phyloP scores from a whole-genome alignment of 2,888 invertebrate species.

The Protodeltote pygarga region DNA sequence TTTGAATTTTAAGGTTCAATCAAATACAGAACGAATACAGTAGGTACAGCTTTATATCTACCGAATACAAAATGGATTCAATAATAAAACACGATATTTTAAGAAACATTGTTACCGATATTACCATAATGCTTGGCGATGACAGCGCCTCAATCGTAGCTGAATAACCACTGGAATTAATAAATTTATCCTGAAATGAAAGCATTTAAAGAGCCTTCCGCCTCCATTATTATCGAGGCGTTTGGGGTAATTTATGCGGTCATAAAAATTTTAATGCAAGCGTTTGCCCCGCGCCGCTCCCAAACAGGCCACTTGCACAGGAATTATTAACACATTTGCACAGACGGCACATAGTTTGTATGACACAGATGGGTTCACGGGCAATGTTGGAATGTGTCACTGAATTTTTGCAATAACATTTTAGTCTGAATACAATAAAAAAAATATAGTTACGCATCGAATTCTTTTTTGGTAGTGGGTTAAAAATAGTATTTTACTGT shows the following conservation, averaged over 20 bases:
- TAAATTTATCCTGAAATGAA: constrained; percentile 45
- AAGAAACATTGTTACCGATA: constrained; percentile 25
- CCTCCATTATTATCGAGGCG: constrained; percentile 43
- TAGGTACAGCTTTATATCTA: too few relatives aligned
- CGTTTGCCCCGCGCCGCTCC: constrained; percentile 5
- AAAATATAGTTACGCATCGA: too few relatives aligned
- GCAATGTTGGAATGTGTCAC: too few relatives aligned
- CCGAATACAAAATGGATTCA: constrained; percentile 30
- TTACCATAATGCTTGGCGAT: constrained; percentile 21
- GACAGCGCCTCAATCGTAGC: constrained; percentile 33
- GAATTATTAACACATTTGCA: constrained; percentile 17
- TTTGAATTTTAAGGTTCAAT: too few relatives aligned
- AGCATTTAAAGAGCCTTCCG: constrained; percentile 43
- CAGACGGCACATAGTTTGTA: background rate
- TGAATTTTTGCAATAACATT: too few relatives aligned
- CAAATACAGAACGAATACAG: too few relatives aligned
- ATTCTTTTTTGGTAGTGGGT: too few relatives aligned
- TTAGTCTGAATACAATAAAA: too few relatives aligned
- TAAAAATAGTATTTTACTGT: too few relatives aligned
- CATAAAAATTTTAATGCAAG: constrained; percentile 43
- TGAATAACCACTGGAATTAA: constrained; percentile 42
- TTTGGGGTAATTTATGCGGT: constrained; percentile 46
- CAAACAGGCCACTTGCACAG: constrained; percentile 1
- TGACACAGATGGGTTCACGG: too few relatives aligned
- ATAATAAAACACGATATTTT: constrained; percentile 21